phyloP scores from a whole-genome alignment of 2,888 invertebrate genomes.

The Cephus runcator region DNA sequence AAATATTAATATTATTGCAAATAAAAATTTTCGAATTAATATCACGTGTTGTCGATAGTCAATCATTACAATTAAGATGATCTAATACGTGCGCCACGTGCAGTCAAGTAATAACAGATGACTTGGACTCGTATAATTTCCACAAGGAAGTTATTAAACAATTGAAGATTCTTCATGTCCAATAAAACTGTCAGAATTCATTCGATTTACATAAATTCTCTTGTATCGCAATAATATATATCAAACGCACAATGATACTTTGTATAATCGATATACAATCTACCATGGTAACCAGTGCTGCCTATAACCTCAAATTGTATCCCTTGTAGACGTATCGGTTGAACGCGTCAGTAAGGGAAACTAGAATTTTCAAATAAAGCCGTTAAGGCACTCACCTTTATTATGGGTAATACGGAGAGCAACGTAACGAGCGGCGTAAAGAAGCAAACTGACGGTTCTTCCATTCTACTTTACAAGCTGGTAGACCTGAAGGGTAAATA shows the following conservation, averaged over 20 bases:
- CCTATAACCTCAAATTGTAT: neutral
- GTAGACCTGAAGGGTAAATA: slow-evolving; percentile 86
- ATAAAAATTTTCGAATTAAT: neutral
- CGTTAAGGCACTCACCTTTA: slow-evolving; percentile 24
- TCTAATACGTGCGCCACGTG: neutral
- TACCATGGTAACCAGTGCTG: neutral
- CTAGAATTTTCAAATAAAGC: neutral
- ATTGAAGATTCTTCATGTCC: neutral
- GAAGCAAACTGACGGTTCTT: slow-evolving; percentile 90
- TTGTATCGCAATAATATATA: neutral
- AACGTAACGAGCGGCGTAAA: slow-evolving; percentile 95
- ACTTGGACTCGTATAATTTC: neutral
- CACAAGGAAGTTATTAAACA: neutral
- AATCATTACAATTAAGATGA: neutral
- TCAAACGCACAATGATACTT: neutral
- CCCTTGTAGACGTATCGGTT: neutral
- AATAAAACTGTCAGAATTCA: neutral
- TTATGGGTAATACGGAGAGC: slow-evolving; percentile 86
- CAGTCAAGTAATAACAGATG: neutral
- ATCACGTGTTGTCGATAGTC: neutral
- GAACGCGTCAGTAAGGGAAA: neutral
- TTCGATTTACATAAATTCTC: neutral
- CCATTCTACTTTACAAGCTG: slow-evolving; percentile 86
- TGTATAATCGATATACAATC: neutral
- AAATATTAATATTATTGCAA: neutral